Conservation (phyloP, 2,888 invertebrate genomes). For the Himalopsyche japonica region DNA sequence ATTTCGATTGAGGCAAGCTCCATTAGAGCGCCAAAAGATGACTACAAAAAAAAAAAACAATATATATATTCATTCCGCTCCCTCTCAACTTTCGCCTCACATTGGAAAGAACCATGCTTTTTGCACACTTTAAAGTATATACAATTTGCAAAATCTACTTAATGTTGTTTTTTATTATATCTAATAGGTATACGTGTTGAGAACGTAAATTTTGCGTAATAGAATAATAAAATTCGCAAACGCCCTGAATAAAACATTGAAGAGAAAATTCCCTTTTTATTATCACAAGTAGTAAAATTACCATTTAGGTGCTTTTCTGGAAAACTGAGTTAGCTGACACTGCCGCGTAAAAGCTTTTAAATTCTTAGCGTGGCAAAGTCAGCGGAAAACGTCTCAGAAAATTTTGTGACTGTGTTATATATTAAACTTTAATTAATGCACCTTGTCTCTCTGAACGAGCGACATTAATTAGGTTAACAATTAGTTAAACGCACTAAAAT, state of each 20-base stretch:
- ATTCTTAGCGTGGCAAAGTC: background rate
- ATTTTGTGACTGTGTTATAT: background rate
- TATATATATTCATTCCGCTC: no score
- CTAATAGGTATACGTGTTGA: no score
- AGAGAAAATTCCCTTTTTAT: background rate
- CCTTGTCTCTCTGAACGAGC: background rate
- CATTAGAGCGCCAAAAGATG: no score
- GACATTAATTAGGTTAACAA: background rate
- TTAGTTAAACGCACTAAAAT: background rate
- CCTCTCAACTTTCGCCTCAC: no score
- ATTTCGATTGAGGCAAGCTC: no score
- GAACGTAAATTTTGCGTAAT: no score
- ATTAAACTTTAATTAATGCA: background rate
- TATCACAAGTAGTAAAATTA: background rate
- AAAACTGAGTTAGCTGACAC: background rate
- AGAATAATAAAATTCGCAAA: background rate
- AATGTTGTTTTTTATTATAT: no score
- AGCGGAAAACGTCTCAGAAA: background rate
- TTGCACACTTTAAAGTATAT: no score
- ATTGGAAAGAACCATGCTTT: no score
- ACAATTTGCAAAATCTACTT: no score
- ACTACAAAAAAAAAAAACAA: no score
- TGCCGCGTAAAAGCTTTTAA: background rate
- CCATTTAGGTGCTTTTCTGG: background rate
- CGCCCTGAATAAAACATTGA: background rate